Evolutionary conservation across 2,797 vertebrate species (phyloP).

Genomic region (Poeciliopsis turneri): DNA sequence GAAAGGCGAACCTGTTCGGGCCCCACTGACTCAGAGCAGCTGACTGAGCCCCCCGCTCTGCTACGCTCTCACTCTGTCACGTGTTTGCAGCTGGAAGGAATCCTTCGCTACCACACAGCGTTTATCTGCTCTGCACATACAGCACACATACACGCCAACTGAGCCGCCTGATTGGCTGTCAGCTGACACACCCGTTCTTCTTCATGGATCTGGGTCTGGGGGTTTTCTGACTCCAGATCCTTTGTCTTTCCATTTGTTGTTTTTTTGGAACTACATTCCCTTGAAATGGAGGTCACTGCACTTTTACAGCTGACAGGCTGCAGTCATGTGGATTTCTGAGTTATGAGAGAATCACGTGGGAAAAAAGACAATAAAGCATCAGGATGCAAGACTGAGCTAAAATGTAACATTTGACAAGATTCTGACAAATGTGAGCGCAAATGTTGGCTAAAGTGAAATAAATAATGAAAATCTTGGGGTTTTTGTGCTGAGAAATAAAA

Average conservation of each 20-base stretch:
- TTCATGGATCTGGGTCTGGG: not conserved
- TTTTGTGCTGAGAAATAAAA: not conserved
- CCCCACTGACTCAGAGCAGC: constrained; percentile 12
- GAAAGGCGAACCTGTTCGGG: not conserved
- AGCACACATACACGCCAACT: not conserved
- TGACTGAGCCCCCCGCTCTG: not conserved
- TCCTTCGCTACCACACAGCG: not conserved
- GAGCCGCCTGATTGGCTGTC: not conserved
- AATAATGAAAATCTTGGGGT: not conserved
- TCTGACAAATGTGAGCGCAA: not conserved
- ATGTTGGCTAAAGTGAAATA: not conserved
- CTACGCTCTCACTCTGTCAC: not conserved
- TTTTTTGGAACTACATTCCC: not conserved
- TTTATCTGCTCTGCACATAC: not conserved
- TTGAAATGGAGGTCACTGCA: not conserved
- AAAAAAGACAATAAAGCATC: not conserved
- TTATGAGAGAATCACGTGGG: not conserved
- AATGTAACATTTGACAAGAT: not conserved
- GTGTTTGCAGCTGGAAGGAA: constrained; percentile 8
- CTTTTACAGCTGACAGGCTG: not conserved
- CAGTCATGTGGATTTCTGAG: not conserved
- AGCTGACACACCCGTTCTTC: not conserved
- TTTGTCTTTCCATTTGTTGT: not conserved
- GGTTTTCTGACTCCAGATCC: not conserved
- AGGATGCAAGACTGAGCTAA: not conserved